These are phyloP conservation scores for Zapornia atra DNA, from an alignment of 2,113 vertebrate genomes.

Conservation along the genomic window DNA sequence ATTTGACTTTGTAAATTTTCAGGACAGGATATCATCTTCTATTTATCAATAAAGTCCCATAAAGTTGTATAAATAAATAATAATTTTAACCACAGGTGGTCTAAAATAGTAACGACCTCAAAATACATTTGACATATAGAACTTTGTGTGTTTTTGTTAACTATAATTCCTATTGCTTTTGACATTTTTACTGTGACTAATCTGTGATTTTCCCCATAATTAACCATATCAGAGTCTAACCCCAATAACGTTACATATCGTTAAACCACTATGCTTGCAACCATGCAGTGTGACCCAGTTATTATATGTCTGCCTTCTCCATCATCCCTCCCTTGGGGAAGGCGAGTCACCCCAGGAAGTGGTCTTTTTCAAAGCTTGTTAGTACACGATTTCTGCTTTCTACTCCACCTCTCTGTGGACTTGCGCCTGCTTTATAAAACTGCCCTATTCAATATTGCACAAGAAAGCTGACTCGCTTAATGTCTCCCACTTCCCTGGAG, in stretches of 20 bases:
- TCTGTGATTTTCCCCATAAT: background rate
- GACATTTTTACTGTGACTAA: constrained; percentile 16
- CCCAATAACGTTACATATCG: background rate
- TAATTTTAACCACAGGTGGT: background rate
- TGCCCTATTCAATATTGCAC: background rate
- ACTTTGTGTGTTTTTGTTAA: background rate
- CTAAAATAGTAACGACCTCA: background rate
- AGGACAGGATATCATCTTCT: background rate
- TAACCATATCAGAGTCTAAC: background rate
- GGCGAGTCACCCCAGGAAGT: background rate
- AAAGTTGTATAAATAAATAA: background rate
- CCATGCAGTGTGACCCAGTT: background rate
- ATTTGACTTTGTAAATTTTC: background rate
- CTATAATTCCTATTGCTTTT: background rate
- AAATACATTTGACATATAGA: accelerated
- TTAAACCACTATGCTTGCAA: background rate
- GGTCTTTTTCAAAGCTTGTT: background rate
- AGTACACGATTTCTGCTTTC: background rate
- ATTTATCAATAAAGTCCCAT: background rate
- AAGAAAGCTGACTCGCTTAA: background rate
- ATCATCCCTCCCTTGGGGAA: background rate
- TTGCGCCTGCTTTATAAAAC: background rate
- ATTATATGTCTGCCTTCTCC: background rate
- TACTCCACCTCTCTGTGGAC: background rate
- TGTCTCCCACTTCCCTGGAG: background rate